phyloP scores from a whole-genome alignment of 2,888 invertebrate species.

The Nycteola revayana region DNA sequence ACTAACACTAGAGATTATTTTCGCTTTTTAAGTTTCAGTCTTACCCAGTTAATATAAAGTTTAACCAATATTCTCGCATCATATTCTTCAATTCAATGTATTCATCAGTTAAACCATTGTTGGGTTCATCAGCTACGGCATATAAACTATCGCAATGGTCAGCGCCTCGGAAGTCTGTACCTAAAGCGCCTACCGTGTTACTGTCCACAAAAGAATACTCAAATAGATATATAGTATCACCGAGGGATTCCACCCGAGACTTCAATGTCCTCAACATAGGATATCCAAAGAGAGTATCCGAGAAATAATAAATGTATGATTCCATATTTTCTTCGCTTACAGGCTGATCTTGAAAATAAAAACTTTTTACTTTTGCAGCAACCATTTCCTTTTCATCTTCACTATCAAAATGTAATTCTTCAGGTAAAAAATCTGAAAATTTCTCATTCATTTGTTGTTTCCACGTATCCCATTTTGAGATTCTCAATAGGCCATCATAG shows the following conservation, averaged over 20 bases:
- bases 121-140: background rate
- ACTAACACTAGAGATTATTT: too few relatives aligned
- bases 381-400: conserved; percentile 25
- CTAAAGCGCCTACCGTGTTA: conserved; percentile 21
- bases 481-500: too few relatives aligned
- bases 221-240: conserved; percentile 41
- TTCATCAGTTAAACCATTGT: conserved; percentile 13
- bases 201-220: conserved; percentile 39
- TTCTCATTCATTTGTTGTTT: conserved; percentile 17
- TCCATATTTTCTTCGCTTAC: conserved; percentile 18
- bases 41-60: conserved; percentile 37
- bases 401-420: conserved; percentile 20
- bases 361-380: conserved; percentile 23
- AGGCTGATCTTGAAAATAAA: conserved; percentile 35
- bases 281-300: conserved; percentile 48
- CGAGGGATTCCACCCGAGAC: conserved; percentile 27
- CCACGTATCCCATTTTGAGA: background rate
- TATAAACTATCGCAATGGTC: conserved; percentile 34
- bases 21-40: too few relatives aligned
- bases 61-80: conserved; percentile 33
- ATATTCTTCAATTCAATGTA: conserved; percentile 21
- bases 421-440: conserved; percentile 38
- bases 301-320: conserved; percentile 27
- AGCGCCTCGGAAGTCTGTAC: conserved; percentile 33
- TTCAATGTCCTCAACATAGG: conserved; percentile 26